phyloP scores from a whole-genome alignment of 2,113 vertebrate genomes.

The Pachypanchax playfairii region DNA sequence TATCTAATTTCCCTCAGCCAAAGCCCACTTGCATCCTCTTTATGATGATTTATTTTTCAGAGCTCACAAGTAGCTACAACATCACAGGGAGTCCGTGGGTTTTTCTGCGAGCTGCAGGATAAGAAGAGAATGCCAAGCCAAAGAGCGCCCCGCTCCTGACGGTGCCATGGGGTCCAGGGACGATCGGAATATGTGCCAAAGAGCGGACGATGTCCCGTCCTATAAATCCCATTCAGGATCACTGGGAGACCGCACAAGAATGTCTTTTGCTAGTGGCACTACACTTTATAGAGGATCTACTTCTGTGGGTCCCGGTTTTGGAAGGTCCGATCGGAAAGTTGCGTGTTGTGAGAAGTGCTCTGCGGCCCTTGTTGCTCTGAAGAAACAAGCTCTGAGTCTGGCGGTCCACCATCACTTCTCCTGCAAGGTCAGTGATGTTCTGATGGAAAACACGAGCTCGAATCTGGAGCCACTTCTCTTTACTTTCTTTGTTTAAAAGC shows the following conservation, averaged over 20 bases:
- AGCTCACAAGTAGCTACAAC: constrained; percentile 73
- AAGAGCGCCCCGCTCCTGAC: constrained; percentile 84
- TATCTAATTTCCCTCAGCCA: constrained; percentile 34
- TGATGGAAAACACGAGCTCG: not conserved
- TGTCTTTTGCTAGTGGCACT: constrained; percentile 82
- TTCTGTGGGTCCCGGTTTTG: constrained; percentile 80
- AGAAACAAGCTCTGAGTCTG: constrained; percentile 90
- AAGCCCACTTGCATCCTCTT: constrained; percentile 46
- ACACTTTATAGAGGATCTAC: constrained; percentile 67
- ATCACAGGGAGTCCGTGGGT: too few relatives aligned
- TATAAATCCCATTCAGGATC: constrained; percentile 84
- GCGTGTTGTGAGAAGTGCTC: constrained; percentile 91
- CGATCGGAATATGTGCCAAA: constrained; percentile 84
- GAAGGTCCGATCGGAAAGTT: constrained; percentile 85
- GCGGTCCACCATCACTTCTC: constrained; percentile 87
- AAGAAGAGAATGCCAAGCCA: too few relatives aligned
- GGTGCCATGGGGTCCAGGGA: constrained; percentile 81
- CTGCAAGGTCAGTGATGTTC: constrained; percentile 81
- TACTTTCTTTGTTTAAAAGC: too few relatives aligned
- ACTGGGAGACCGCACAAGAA: constrained; percentile 83
- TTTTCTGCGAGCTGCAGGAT: too few relatives aligned
- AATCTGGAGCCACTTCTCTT: not conserved
- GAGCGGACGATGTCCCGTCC: constrained; percentile 83
- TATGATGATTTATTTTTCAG: constrained; percentile 65
- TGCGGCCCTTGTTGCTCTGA: constrained; percentile 89